Conservation (phyloP, 2,888 invertebrate species). For the Chorisops tibialis region DNA sequence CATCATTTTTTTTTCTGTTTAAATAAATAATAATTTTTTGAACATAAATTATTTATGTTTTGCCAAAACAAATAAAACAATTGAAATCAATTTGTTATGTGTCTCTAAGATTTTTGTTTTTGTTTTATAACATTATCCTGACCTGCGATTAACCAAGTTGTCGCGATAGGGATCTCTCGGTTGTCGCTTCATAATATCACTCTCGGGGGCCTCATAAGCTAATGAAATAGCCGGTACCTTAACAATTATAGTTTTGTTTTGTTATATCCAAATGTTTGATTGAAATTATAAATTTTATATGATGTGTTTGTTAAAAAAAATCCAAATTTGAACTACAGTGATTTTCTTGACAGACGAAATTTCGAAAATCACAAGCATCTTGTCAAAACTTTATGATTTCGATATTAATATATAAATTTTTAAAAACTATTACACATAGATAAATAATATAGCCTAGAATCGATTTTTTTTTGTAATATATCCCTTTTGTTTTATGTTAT, state of each 20-base stretch:
- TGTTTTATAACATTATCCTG: conserved; percentile 41
- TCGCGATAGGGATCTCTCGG: conserved; percentile 96
- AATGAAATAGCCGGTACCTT: conserved; percentile 98
- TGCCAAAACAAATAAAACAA: conserved; percentile 13
- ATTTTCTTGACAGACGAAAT: too few species aligned
- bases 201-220: conserved; percentile 98
- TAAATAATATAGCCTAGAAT: too few species aligned
- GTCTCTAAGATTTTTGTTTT: conserved; percentile 28
- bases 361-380: too few species aligned
- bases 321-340: too few species aligned
- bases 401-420: too few species aligned
- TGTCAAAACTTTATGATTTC: too few species aligned
- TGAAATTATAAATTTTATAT: too few species aligned
- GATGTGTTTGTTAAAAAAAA: too few species aligned
- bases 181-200: conserved; percentile 98
- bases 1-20: neutral
- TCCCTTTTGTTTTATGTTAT: too few species aligned
- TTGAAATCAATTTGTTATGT: conserved; percentile 32
- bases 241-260: conserved; percentile 44
- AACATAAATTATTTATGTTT: neutral
- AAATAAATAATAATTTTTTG: neutral
- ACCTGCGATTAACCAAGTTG: conserved; percentile 99
- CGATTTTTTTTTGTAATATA: too few species aligned
- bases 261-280: too few species aligned
- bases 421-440: too few species aligned